These are phyloP conservation scores for Myotis daubentonii DNA, from an alignment of 2,797 vertebrate genomes.

Conservation along the genomic window DNA sequence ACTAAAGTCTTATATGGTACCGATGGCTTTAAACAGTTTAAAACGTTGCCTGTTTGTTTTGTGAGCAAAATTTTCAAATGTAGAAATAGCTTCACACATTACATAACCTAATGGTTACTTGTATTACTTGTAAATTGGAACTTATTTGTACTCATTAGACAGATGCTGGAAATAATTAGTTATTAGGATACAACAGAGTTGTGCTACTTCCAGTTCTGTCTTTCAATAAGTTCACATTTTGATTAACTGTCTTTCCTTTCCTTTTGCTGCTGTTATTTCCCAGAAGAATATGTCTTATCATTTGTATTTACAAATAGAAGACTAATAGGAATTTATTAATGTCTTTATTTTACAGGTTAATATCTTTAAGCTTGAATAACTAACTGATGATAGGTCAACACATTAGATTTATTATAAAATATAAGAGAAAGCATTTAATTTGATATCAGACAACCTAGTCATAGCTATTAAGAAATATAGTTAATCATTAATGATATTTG, in stretches of 20 bases:
- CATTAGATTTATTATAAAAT: conserved; percentile 75
- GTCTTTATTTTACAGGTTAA: conserved; percentile 55
- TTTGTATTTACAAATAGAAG: conserved; percentile 16
- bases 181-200: background rate
- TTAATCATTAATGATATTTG: conserved; percentile 60
- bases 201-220: background rate
- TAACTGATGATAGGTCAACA: conserved; percentile 68
- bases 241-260: conserved; percentile 35
- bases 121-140: conserved; percentile 2
- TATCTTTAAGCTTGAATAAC: conserved; percentile 68
- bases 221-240: conserved; percentile 40
- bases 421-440: conserved; percentile 66
- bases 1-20: background rate
- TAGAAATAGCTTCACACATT: background rate
- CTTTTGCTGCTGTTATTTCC: conserved; percentile 32
- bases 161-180: conserved; percentile 54
- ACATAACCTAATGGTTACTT: background rate
- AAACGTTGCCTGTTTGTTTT: background rate
- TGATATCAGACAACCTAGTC: conserved; percentile 68
- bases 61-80: conserved; percentile 6
- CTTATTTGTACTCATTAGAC: conserved; percentile 43
- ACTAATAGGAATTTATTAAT: conserved; percentile 3
- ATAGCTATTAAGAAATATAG: conserved; percentile 74
- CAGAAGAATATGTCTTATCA: background rate
- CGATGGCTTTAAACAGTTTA: background rate